phyloP scores from a whole-genome alignment of 1,140 invertebrate genomes.

The Himalopsyche phryganea region DNA sequence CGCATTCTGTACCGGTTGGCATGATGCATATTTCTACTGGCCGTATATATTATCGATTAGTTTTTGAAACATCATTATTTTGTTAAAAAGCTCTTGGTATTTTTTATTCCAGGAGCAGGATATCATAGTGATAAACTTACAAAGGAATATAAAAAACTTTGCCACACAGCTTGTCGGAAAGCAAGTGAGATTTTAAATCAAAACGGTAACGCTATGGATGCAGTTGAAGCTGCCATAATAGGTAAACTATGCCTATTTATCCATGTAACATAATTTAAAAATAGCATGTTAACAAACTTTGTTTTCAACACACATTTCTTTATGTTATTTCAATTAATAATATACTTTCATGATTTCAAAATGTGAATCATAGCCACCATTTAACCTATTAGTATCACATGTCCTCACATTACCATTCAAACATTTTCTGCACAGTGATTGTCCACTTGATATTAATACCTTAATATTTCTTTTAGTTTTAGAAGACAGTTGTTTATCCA shows the following conservation, averaged over 20 bases:
- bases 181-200: conserved; percentile 63
- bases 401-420: too few species aligned
- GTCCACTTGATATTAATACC: too few species aligned
- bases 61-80: background rate
- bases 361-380: too few species aligned
- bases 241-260: conserved; percentile 38
- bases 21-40: background rate
- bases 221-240: conserved; percentile 72
- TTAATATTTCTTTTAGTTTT: too few species aligned
- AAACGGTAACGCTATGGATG: conserved; percentile 71
- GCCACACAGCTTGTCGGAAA: conserved; percentile 65
- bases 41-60: background rate
- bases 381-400: too few species aligned
- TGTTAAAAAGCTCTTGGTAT: background rate
- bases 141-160: conserved; percentile 49
- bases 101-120: conserved; percentile 41
- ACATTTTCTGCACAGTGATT: too few species aligned
- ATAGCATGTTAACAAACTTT: background rate
- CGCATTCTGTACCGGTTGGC: background rate
- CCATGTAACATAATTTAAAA: background rate
- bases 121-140: conserved; percentile 49
- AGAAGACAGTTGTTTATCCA: conserved; percentile 85
- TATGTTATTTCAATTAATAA: background rate
- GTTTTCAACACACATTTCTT: background rate
- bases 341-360: too few species aligned